Evolutionary conservation across 2,113 vertebrate genomes (phyloP), one percentile per base, ranked within the genome.

Genomic region (Nestor notabilis): DNA sequence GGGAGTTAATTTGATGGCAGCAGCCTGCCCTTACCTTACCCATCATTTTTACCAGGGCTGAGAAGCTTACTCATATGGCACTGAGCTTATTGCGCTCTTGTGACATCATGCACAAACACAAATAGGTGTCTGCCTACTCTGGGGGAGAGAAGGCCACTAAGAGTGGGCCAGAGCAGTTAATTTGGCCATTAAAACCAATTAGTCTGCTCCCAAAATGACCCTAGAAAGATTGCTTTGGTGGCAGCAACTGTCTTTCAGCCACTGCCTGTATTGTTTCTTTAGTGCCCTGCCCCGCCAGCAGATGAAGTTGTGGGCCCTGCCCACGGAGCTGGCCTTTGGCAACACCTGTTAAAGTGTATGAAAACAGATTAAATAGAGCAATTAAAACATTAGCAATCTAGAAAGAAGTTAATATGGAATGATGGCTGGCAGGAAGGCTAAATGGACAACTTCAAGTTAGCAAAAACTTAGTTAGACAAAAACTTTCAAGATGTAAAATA

Each of bases 1-100:
- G 88, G 37, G 88, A 85, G 21, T 92, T 94, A 92, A 96, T 95
- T 93, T 92, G 76, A 80, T 91, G 82, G 58, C 79, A 90, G 28
- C 58, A 7, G 14, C 31, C 44, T 95, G 85, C 82, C 90, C 89
- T 92, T 65, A 88, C 52, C 75, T 74, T 65, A 88, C 52, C 75
- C 70, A 75, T 93, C 90, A 83, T 83, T 95, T 94, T 72, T 56
- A 7, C 15, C 11, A 77, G 68, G 41, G 50, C 74, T 85, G 74
- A 87, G 60, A 43, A 85, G 65, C 21, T 80, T 63, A 10, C 28
- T 90, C 19, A 29, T 70, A 7, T 63, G 2, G 2, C 35, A 7
- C 1, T 25, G 27, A 56, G 52, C 23, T 60, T 72, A 35, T 4
- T 76, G 70, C 0, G 0, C 53, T 90, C 2, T 3, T 75, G 49